phyloP scores from a whole-genome alignment of 2,797 vertebrate species.

The Falco columbarius region DNA sequence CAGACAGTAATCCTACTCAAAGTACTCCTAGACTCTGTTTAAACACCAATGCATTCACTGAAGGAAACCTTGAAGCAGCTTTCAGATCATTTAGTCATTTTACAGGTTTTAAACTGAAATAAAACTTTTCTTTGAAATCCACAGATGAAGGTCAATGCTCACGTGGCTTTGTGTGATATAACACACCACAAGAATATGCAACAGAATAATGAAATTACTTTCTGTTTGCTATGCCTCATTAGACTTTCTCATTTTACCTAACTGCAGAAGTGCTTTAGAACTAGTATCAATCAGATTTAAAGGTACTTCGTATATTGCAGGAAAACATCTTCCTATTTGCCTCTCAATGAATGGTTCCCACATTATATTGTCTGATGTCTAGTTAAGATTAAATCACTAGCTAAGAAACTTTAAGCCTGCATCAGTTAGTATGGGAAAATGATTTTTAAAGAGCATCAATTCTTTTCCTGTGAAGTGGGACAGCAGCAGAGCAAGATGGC shows the following conservation, averaged over 20 bases:
- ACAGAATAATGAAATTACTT: not conserved
- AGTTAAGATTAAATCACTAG: not conserved
- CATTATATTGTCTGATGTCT: not conserved
- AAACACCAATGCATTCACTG: not conserved
- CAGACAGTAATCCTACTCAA: not conserved
- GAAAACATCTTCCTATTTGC: not conserved
- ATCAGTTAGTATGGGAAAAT: not conserved
- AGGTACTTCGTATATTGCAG: not conserved
- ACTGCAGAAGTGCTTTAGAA: not conserved
- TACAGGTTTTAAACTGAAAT: not conserved
- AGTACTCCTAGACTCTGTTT: not conserved
- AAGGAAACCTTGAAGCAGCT: not conserved
- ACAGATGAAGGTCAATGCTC: not conserved
- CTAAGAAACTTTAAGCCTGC: not conserved
- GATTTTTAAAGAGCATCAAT: not conserved
- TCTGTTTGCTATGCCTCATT: not conserved
- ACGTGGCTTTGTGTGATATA: fast-evolving
- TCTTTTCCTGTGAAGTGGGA: not conserved
- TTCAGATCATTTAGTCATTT: not conserved
- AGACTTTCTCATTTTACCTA: not conserved
- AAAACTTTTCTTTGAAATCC: not conserved
- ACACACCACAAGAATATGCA: not conserved
- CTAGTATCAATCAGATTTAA: not conserved
- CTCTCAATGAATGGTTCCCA: not conserved
- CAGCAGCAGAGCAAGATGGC: not conserved